phyloP scores from a whole-genome alignment of 2,113 vertebrate species.

The Tapirus terrestris region DNA sequence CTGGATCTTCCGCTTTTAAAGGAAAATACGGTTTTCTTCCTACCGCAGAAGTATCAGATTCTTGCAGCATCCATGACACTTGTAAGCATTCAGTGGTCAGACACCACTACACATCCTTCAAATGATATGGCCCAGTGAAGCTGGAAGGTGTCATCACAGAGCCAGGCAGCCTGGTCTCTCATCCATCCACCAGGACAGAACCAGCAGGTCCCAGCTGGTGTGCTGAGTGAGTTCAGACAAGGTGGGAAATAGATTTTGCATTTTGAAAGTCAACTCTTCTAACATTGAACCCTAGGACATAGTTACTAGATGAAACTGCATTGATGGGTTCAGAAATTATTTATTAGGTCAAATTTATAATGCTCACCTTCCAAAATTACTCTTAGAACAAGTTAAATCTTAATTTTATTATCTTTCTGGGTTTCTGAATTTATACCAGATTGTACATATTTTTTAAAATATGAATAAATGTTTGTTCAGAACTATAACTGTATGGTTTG shows the following conservation, averaged over 20 bases:
- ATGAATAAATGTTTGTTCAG: not conserved
- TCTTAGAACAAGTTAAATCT: slow-evolving; percentile 30
- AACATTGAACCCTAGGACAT: slow-evolving; percentile 65
- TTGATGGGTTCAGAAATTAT: slow-evolving; percentile 1
- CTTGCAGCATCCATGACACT: slow-evolving; percentile 87
- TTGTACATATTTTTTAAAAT: not conserved
- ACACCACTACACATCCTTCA: slow-evolving; percentile 88
- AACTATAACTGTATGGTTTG: not conserved
- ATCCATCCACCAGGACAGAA: slow-evolving; percentile 84
- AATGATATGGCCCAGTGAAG: slow-evolving; percentile 89
- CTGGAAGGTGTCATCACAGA: slow-evolving; percentile 84
- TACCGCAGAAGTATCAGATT: slow-evolving; percentile 84
- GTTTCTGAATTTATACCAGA: not conserved
- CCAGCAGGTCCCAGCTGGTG: slow-evolving; percentile 42
- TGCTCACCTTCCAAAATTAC: not conserved
- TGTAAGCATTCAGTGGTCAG: slow-evolving; percentile 88
- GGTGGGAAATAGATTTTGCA: slow-evolving; percentile 57
- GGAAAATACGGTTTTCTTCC: slow-evolving; percentile 74
- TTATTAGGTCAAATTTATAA: not conserved
- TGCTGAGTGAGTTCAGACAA: slow-evolving; percentile 73
- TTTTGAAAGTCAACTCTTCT: slow-evolving; percentile 79
- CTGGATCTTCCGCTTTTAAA: not conserved
- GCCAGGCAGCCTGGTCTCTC: slow-evolving; percentile 84
- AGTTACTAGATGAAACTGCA: slow-evolving; percentile 1
- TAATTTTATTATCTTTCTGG: slow-evolving; percentile 62